Evolutionary conservation across 2,797 vertebrate genomes (phyloP).

Genomic region (Heliangelus exortis): DNA sequence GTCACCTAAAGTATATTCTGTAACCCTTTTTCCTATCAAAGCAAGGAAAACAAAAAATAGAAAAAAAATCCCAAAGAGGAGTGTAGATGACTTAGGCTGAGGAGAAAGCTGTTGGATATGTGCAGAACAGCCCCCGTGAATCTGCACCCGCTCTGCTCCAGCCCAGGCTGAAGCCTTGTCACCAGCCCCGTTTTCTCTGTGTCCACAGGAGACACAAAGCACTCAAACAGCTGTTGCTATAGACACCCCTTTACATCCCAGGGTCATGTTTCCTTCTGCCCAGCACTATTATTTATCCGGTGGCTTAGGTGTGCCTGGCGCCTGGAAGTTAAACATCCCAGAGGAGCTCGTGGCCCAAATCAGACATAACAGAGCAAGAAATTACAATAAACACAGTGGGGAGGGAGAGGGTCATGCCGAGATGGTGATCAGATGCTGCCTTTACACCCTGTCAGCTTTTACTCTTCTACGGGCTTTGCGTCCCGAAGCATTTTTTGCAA

Average conservation of each 20-base stretch:
- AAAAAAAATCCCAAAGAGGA: neutral
- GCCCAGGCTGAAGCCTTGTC: neutral
- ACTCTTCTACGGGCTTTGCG: neutral
- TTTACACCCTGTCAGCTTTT: neutral
- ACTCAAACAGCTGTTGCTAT: slow-evolving; percentile 22
- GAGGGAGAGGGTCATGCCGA: neutral
- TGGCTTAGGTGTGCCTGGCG: slow-evolving; percentile 33
- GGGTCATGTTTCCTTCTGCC: slow-evolving; percentile 1
- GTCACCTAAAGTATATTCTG: neutral
- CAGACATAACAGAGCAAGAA: neutral
- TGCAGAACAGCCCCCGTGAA: neutral
- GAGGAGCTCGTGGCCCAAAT: neutral
- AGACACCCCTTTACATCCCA: neutral
- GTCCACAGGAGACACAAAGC: neutral
- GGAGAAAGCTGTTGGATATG: accelerated
- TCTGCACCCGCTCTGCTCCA: neutral
- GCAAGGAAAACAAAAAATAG: neutral
- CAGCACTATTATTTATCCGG: slow-evolving; percentile 22
- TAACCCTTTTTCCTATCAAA: neutral
- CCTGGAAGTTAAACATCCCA: slow-evolving; percentile 5
- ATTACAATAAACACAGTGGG: neutral
- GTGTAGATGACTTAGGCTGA: accelerated
- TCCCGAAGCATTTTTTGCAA: neutral
- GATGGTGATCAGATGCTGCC: neutral
- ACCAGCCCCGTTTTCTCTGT: neutral